phyloP scores from a whole-genome alignment of 2,797 vertebrate species.

The Periparus ater region DNA sequence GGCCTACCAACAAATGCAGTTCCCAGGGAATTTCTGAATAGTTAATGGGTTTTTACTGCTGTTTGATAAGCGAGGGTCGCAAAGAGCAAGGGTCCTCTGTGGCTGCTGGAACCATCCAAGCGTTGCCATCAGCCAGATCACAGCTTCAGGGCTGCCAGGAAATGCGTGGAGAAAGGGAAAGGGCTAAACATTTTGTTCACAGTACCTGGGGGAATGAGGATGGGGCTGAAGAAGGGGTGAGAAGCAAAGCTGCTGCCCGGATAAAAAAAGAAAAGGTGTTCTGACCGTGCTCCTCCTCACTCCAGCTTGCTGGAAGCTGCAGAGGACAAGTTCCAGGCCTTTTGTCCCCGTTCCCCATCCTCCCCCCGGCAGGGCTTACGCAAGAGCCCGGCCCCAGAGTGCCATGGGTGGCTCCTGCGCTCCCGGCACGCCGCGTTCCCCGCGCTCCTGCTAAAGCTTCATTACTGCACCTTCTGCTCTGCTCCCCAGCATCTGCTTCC shows the following conservation, averaged over 20 bases:
- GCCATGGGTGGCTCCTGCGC: neutral
- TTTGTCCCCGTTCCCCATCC: neutral
- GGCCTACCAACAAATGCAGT: neutral
- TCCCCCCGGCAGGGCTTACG: neutral
- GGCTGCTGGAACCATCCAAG: neutral
- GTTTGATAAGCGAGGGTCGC: neutral
- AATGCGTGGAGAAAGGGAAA: neutral
- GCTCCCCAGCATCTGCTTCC: constrained; percentile 23
- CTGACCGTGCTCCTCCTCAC: neutral
- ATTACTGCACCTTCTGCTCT: constrained; percentile 37
- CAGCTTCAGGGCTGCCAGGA: neutral
- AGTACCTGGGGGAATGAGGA: fast-evolving
- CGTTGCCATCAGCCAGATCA: neutral
- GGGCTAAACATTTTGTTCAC: fast-evolving
- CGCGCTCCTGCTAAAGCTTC: neutral
- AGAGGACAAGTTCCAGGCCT: neutral
- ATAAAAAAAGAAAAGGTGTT: neutral
- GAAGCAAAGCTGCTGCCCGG: fast-evolving
- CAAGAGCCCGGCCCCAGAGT: neutral
- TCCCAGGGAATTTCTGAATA: neutral
- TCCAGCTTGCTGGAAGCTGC: fast-evolving
- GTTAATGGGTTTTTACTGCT: neutral
- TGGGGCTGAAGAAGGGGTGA: neutral
- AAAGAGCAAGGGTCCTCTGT: fast-evolving
- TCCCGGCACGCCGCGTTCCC: neutral